Base-by-base conservation (phyloP, 2,888 invertebrate genomes). In the Mycalesis mineus region DNA sequence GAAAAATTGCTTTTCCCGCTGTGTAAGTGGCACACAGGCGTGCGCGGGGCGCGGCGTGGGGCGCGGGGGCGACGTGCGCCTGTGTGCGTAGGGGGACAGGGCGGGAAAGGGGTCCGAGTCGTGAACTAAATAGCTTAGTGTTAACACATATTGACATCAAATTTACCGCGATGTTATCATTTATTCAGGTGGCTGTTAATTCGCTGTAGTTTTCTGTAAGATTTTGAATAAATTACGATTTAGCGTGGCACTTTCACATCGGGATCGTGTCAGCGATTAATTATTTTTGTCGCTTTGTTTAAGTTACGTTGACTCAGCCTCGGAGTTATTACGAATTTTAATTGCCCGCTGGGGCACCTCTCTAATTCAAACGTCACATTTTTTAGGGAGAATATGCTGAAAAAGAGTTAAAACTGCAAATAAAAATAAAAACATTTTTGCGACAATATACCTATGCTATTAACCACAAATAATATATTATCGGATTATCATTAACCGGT, bases 111-210 rank as follows among this genome's bases (percentile, higher is more conserved):
- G 82, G 81, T 76, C 75, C 74, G 79, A 85, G 79, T 88, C 84
- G 85, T 88, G 88, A 89, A 88, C 88, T 89, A 89, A 89, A 89
- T 89, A 88, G 89, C 88, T 89, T 88, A 88, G 88, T 88, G 88
- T 89, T 89, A 89, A 89, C 89, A 88, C 88, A 89, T 89, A 89
- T 89, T 89, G 89, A 89, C 89, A 88, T 88, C 85, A 88, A 89
- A 88, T 89, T 89, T 84, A 84, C 88, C 87, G 83, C 88, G 84
- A 88, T 87, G 82, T 78, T 89, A 88, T 89, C 88, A 88, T 86
- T 88, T 86, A 88, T 89, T 88, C 87, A 88, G 83, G 84, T 84
- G 78, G 80, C 76, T 78, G 82, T 87, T 80, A 77, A 80, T 77
- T 79, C 77, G 82, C 82, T 83, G 81, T 80, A 77, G 78, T 83